A percentile compares a stretch with the other conserved stretches of the same genome.
Conservation (phyloP, 2,113 vertebrate species). For the Xenopus borealis region DNA sequence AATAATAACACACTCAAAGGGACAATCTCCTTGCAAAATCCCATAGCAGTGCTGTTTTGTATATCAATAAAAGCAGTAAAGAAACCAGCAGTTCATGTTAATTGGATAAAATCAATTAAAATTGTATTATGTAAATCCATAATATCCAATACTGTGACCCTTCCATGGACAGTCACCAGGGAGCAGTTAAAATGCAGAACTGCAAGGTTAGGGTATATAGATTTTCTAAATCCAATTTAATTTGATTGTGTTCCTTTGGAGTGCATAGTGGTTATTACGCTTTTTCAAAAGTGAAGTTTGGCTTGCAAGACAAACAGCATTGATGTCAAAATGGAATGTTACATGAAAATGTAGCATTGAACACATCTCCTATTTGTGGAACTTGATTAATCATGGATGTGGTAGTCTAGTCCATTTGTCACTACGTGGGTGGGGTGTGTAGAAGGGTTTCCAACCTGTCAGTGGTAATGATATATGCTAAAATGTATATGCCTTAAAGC, state of each 20-base stretch:
- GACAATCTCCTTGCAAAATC: constrained; percentile 13
- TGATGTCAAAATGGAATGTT: too few species aligned
- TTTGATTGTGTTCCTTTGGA: constrained; percentile 20
- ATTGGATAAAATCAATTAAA: constrained; percentile 45
- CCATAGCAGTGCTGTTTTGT: constrained; percentile 23
- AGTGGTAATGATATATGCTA: too few species aligned
- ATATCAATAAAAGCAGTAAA: constrained; percentile 35
- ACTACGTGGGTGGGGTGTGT: too few species aligned
- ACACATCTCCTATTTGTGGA: too few species aligned
- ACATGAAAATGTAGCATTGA: too few species aligned
- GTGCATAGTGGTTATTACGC: constrained; percentile 9
- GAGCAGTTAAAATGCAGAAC: constrained; percentile 36
- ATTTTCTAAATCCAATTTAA: constrained; percentile 40
- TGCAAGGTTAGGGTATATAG: constrained; percentile 39
- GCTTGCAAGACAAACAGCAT: neutral
- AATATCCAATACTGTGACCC: constrained; percentile 16
- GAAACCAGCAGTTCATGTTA: constrained; percentile 34
- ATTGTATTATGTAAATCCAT: constrained; percentile 46
- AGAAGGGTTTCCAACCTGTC: too few species aligned
- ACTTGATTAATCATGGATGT: too few species aligned
- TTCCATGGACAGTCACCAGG: constrained; percentile 29
- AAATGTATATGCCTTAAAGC: too few species aligned
- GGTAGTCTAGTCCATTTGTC: too few species aligned
- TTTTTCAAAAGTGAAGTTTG: constrained; percentile 8
- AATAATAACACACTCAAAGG: constrained; percentile 2